Evolutionary conservation across 2,888 invertebrate species (phyloP), one percentile per base, ranked within the genome.

Genomic region (Eugnorisma glareosa): DNA sequence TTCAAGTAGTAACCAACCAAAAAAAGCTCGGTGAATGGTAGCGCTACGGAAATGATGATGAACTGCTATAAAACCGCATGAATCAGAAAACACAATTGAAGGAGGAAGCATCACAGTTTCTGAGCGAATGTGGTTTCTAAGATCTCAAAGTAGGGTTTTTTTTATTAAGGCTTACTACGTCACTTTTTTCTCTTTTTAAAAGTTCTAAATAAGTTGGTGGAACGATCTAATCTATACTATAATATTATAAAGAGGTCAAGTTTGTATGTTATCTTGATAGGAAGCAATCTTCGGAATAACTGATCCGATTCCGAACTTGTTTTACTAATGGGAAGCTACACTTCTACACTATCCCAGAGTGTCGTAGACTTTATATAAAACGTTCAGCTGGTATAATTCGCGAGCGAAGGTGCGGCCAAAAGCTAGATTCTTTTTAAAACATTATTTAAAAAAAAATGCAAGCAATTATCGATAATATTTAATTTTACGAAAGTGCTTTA

Each of bases 51-150:
- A 76, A 31, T 11, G 15, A 43, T 51, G n/a, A n/a, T 31, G 28
- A 76, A 76, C 21, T 63, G 11, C 5, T 76, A 40, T 35, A n/a
- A 28, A 51, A 15, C 2, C n/a, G 77, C 13, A 75, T 75, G n/a
- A 61, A 75, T 31, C 18, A 31, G 37, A 54, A 35, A 63, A 28
- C 11, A n/a, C 37, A 48, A 31, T 76, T 40, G 21, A 10, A 75
- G n/a, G 21, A 31, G 18, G n/a, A 43, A 6, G 24, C 31, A 69
- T 57, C 21, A 21, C 35, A 61, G 35, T 35, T 24, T 61, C 35
- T 7, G 35, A 13, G 24, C 11, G 21, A 37, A 37, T 37, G 1
- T 1, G 31, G 15, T 57, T 28, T 15, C 28, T 6, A 28, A 54
- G 54, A 57, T 57, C 28, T 15, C 11, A 35, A 61, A 8, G 24